Conservation (phyloP, 2,113 vertebrate species). For the Dipodomys ordii region DNA sequence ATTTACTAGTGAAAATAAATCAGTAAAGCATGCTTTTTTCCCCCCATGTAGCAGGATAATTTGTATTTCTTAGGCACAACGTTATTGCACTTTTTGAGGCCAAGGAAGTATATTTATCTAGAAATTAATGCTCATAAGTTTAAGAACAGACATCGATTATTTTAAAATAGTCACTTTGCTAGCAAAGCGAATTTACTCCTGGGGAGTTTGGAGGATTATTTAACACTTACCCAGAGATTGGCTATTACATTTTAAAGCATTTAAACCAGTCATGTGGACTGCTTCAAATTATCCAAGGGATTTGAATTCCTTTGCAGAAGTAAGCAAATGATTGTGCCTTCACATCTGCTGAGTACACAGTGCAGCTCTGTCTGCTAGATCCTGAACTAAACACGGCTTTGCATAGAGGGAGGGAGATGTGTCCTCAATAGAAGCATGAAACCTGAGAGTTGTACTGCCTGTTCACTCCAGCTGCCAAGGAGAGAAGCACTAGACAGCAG, state of each 20-base stretch:
- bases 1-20: conserved; percentile 62
- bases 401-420: background rate
- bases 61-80: conserved; percentile 18
- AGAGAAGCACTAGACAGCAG: background rate
- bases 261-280: conserved; percentile 58
- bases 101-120: conserved; percentile 6
- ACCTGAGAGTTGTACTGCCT: background rate
- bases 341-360: background rate
- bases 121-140: conserved; percentile 49
- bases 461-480: background rate
- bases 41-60: background rate
- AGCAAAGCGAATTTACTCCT: conserved; percentile 54
- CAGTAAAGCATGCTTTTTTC: background rate
- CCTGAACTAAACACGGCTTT: conserved; percentile 37
- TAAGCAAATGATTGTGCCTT: conserved; percentile 59
- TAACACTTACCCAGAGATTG: conserved; percentile 62
- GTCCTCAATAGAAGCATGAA: background rate
- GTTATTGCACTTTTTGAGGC: conserved; percentile 21
- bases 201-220: conserved; percentile 39
- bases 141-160: conserved; percentile 41
- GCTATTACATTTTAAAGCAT: conserved; percentile 55
- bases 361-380: background rate
- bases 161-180: conserved; percentile 44
- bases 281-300: conserved; percentile 66
- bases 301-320: conserved; percentile 68